Conservation (phyloP, 2,113 vertebrate genomes). For the Tor tambroides region DNA sequence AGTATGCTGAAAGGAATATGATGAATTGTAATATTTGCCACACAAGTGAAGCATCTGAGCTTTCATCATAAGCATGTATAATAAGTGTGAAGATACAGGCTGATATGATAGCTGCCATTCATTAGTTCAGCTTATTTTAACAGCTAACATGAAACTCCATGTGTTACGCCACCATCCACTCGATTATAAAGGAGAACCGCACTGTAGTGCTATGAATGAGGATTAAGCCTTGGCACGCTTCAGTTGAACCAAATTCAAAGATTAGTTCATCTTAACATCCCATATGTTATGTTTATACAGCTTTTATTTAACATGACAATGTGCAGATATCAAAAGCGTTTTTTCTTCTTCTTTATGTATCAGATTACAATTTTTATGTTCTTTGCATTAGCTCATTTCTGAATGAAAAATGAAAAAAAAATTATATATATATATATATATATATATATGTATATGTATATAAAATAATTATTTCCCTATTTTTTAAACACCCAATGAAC, state of each 20-base stretch:
- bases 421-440: too few species aligned
- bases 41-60: not conserved
- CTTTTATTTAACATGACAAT: not conserved
- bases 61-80: conserved; percentile 31
- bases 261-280: conserved; percentile 36
- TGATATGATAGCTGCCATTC: conserved; percentile 38
- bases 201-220: conserved; percentile 71
- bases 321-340: not conserved
- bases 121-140: conserved; percentile 74
- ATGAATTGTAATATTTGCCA: not conserved
- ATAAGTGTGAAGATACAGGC: conserved; percentile 61
- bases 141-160: conserved; percentile 69
- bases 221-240: conserved; percentile 58
- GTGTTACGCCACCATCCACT: conserved; percentile 65
- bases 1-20: not conserved
- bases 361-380: not conserved
- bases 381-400: not conserved
- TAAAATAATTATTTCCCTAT: too few species aligned
- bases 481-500: too few species aligned
- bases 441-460: too few species aligned
- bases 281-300: not conserved
- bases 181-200: conserved; percentile 72
- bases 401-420: too few species aligned
- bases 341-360: not conserved
- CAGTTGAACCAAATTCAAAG: conserved; percentile 65